These are phyloP conservation scores for Idaea straminata DNA, from an alignment of 2,888 invertebrate species.

Conservation along the genomic window DNA sequence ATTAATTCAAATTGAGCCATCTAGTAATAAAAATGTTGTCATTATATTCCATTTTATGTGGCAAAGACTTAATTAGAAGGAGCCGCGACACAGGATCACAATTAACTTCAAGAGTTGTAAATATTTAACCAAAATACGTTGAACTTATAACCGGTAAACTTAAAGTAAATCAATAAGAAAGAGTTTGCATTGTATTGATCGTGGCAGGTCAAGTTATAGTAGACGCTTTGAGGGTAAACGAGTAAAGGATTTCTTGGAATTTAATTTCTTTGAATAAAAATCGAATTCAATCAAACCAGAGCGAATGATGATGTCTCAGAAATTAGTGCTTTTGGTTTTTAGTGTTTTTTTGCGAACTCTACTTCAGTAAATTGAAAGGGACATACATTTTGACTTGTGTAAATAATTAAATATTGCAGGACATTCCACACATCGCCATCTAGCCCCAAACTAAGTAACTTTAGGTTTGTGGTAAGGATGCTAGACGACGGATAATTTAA, in stretches of 20 bases:
- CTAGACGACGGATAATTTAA: too few species aligned
- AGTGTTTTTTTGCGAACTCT: background rate
- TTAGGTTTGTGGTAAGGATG: too few species aligned
- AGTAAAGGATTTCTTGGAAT: background rate
- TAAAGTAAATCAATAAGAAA: background rate
- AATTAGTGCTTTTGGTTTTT: background rate
- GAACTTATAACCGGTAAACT: background rate
- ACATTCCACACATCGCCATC: too few species aligned
- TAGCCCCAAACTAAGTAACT: too few species aligned
- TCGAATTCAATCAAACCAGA: background rate
- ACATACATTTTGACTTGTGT: too few species aligned
- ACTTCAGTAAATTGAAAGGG: background rate
- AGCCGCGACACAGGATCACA: constrained; percentile 34
- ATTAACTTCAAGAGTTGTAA: constrained; percentile 31
- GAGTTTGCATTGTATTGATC: background rate
- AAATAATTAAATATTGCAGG: too few species aligned
- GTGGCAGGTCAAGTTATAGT: background rate
- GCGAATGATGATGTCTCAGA: background rate
- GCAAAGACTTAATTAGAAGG: constrained; percentile 40
- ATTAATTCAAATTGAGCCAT: background rate
- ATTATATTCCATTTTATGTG: constrained; percentile 34
- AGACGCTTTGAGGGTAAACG: background rate
- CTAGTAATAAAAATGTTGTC: constrained; percentile 38
- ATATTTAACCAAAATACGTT: constrained; percentile 8
- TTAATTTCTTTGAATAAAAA: background rate